These are phyloP conservation scores for Apeltes quadracus DNA, from an alignment of 2,113 vertebrate genomes.

Conservation along the genomic window DNA sequence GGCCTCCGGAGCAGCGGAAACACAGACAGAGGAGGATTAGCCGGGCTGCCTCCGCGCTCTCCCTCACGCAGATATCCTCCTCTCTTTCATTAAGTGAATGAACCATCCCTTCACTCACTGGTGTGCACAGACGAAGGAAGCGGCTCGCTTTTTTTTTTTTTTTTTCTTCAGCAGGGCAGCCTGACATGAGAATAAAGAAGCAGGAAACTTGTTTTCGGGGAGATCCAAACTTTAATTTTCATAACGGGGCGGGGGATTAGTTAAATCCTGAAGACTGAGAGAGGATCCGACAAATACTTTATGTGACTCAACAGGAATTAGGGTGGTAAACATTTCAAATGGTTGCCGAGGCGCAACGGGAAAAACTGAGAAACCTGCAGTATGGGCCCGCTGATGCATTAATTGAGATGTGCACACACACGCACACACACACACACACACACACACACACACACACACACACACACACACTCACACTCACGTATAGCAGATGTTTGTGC, in stretches of 20 bases:
- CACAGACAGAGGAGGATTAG: conserved; percentile 67
- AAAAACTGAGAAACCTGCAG: conserved; percentile 20
- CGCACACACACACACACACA: no score
- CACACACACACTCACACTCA: conserved; percentile 7
- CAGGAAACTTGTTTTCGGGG: conserved; percentile 53
- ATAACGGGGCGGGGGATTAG: conserved; percentile 59
- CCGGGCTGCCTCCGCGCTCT: conserved; percentile 56
- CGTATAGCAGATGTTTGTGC: not conserved
- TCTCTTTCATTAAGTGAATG: conserved; percentile 74
- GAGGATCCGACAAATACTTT: conserved; percentile 69
- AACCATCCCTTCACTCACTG: conserved; percentile 72
- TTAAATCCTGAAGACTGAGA: conserved; percentile 67
- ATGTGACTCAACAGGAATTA: conserved; percentile 71
- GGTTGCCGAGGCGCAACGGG: conserved; percentile 39
- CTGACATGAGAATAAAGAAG: conserved; percentile 56
- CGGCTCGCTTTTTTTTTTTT: conserved; percentile 19
- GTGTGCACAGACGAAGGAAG: conserved; percentile 20
- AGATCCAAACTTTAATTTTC: conserved; percentile 66
- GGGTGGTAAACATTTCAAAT: conserved; percentile 62
- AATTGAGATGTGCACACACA: not conserved
- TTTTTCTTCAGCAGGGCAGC: conserved; percentile 34
- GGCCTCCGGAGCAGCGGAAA: conserved; percentile 70
- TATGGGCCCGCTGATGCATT: not conserved
- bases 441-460: conserved; percentile 16
- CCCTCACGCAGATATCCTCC: conserved; percentile 61